Base-by-base conservation (phyloP, 2,888 invertebrate species). In the Pyrrhia umbra region DNA sequence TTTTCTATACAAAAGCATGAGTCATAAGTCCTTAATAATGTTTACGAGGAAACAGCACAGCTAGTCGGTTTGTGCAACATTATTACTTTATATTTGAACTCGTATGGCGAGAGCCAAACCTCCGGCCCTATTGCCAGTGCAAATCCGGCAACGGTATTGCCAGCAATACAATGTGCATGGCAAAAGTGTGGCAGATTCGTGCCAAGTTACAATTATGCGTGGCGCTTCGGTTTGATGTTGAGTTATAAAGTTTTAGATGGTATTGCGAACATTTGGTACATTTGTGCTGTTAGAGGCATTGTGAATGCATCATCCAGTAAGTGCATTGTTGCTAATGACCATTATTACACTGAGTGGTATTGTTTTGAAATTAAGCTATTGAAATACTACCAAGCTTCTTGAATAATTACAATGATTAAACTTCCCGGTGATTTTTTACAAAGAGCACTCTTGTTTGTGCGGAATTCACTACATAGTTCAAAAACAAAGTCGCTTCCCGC, bases 31-130 rank as follows among this genome's bases (percentile, higher is more conserved):
- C 25, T 25, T 57, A 60, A 75, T 71, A 75, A 65, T 49, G 52
- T 60, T 43, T 43, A 30, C 20, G 56, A 68, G 61, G 62, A 59
- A 56, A 40, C 63, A 49, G 42, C 45, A 51, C 30, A 51, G 30
- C 40, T 62, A 47, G 50, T 55, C 27, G 43, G 71, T 68, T 67
- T 40, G 52, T 43, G 37, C 45, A 77, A 72, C 57, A 52, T 57
- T 75, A 79, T 71, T 16, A 46, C 63, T 77, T 75, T 39, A 77
- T 79, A 69, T 79, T 79, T 74, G 75, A 55, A 69, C 62, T 65
- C 58, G 50, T 39, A 50, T 42, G n/a, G n/a, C 64, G 23, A 6
- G 49, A 61, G 78, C 77, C 75, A 77, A 77, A 59, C 55, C 62
- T 42, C 65, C 40, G 47, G 50, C 39, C 20, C 40, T 63, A 56